These are phyloP conservation scores for Sapajus apella DNA, from an alignment of 2,113 vertebrate genomes.

Conservation along the genomic window DNA sequence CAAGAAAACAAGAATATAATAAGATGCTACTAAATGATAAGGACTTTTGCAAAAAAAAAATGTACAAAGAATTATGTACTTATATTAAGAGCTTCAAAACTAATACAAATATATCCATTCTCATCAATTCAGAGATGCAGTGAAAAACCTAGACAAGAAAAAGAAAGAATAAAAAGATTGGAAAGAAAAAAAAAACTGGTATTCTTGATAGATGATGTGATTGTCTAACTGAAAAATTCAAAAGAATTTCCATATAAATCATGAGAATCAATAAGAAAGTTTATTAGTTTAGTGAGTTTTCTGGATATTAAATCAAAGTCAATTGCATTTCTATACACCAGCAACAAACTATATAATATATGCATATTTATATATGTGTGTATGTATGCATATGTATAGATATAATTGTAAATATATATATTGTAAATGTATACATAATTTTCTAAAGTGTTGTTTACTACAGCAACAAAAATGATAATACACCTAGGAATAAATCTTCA, in stretches of 20 bases:
- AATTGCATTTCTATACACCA: neutral
- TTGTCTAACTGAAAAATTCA: neutral
- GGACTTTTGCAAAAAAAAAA: neutral
- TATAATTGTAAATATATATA: too few species aligned
- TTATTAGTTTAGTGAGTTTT: neutral
- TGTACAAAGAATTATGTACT: neutral
- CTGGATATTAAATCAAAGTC: neutral
- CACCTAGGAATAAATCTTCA: neutral
- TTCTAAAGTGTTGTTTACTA: neutral
- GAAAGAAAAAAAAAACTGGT: neutral
- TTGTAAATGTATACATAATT: neutral
- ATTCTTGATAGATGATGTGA: neutral
- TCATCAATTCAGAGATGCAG: neutral
- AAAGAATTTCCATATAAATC: neutral
- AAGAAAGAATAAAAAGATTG: neutral
- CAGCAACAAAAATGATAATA: constrained; percentile 22
- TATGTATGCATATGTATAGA: too few species aligned
- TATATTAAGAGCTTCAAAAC: constrained; percentile 2
- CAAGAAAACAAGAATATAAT: neutral
- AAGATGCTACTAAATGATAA: neutral
- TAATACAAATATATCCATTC: neutral
- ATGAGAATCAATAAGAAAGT: neutral
- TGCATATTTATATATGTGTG: too few species aligned
- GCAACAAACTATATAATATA: neutral
- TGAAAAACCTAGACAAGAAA: constrained; percentile 25